Conservation (phyloP, 2,888 invertebrate species). For the Caenorhabditis zanzibari region DNA sequence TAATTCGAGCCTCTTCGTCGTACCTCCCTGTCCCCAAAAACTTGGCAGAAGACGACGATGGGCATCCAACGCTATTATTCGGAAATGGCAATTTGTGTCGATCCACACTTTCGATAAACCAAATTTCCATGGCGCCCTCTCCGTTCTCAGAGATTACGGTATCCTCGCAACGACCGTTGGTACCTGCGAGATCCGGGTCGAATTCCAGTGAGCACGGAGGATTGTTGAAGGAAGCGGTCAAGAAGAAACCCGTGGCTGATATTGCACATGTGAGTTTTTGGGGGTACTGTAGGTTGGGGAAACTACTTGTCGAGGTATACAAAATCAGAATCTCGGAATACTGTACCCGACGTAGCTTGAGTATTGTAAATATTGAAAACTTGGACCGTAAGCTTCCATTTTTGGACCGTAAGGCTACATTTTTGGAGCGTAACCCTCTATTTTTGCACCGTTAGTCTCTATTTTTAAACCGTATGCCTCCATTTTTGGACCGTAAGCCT, state of each 20-base stretch:
- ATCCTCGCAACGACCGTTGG: constrained; percentile 44
- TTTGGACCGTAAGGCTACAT: no score
- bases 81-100: constrained; percentile 44
- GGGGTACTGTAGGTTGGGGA: neutral
- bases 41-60: constrained; percentile 16
- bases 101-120: constrained; percentile 36
- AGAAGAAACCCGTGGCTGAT: constrained; percentile 60
- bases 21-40: constrained; percentile 8
- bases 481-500: no score
- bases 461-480: no score
- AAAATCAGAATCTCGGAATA: no score
- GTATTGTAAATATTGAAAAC: no score
- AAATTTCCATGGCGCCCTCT: constrained; percentile 38
- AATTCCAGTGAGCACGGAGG: constrained; percentile 31
- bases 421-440: no score
- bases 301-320: no score
- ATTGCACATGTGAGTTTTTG: constrained; percentile 59
- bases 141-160: constrained; percentile 62
- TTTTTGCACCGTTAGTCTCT: no score
- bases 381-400: no score
- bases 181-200: constrained; percentile 22
- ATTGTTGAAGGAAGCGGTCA: constrained; percentile 28
- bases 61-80: constrained; percentile 13
- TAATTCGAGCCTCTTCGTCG: constrained; percentile 4
- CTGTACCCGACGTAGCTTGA: no score